Evolutionary conservation across 2,888 invertebrate genomes (phyloP), one percentile per base, ranked within the genome.

Genomic region (Nephrotoma guestfalica): DNA sequence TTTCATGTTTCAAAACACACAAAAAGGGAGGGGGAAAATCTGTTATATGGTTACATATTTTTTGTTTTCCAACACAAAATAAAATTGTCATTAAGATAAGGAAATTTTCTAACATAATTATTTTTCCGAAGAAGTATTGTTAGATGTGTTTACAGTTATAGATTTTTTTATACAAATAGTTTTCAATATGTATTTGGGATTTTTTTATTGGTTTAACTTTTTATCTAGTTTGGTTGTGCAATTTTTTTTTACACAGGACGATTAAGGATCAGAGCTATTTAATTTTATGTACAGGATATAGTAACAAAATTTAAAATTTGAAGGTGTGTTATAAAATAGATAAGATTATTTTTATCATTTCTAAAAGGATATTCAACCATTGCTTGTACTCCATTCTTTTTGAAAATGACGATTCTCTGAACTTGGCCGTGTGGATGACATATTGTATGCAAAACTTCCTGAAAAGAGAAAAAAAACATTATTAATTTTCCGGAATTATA

Each of bases 401-500:
- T 98, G 93, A 99, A 99, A 90, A 99, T 98, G 88, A 99, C 99
- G 92, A 99, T 98, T 91, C 99, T 95, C 89, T 97, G 95, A 83
- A 99, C 99, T 91, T 97, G 96, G 86, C 99, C 99, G 93, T 97
- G 97, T 88, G 97, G 95, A 89, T 96, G 94, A 92, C 98, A 98
- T 92, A 99, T 99, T 89, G 99, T 98, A 94, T 99, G 97, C 91
- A 99, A 95, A 87, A 99, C 99, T 92, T 99, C 98, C 98, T 98
- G 95, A 0, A 96, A 96, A 93, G 93, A 92, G 91, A 90, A 41
- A 86, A 86, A 30, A 2, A 51, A 83, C 1, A 45, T 83, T 2
- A 45, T 83, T 83, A 83, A 11, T 6, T 30, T 30, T 30, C 3
- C 30, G 3, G 30, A 30, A 30, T 30, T 30, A 51, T 30, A 30